Conservation (phyloP, 2,797 vertebrate species). For the Sebastes umbrosus region DNA sequence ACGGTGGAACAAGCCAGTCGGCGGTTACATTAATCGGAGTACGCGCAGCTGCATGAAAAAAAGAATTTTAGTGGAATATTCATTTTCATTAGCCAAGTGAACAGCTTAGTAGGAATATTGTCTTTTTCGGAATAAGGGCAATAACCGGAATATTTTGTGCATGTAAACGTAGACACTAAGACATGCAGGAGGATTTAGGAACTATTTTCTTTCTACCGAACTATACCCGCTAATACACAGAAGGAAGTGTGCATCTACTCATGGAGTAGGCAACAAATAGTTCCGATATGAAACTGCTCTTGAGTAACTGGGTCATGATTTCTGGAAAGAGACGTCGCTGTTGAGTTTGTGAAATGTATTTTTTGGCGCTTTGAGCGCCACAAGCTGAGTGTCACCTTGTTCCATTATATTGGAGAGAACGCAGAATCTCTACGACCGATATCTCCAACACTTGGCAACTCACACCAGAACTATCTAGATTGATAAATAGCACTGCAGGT, state of each 20-base stretch:
- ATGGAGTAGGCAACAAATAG: too few species aligned
- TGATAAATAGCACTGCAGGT: not conserved
- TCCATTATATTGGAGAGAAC: not conserved
- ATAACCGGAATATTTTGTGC: not conserved
- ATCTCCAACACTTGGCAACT: not conserved
- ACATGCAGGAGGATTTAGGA: not conserved
- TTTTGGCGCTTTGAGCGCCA: not conserved
- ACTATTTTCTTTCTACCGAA: not conserved
- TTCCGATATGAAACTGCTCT: not conserved
- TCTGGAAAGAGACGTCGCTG: too few species aligned
- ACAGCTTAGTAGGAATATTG: not conserved
- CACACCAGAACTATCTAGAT: not conserved
- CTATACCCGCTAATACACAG: fast-evolving
- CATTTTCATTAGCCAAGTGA: too few species aligned
- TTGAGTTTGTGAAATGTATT: too few species aligned
- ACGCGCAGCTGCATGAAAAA: too few species aligned
- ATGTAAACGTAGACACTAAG: not conserved
- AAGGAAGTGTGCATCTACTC: too few species aligned
- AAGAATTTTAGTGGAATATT: too few species aligned
- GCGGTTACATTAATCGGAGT: too few species aligned
- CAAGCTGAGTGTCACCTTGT: not conserved
- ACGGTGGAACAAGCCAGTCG: too few species aligned
- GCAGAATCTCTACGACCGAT: not conserved
- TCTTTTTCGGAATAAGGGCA: not conserved
- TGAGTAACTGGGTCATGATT: not conserved